Conservation (phyloP, 2,113 vertebrate species). For the Formicarius rufipectus region DNA sequence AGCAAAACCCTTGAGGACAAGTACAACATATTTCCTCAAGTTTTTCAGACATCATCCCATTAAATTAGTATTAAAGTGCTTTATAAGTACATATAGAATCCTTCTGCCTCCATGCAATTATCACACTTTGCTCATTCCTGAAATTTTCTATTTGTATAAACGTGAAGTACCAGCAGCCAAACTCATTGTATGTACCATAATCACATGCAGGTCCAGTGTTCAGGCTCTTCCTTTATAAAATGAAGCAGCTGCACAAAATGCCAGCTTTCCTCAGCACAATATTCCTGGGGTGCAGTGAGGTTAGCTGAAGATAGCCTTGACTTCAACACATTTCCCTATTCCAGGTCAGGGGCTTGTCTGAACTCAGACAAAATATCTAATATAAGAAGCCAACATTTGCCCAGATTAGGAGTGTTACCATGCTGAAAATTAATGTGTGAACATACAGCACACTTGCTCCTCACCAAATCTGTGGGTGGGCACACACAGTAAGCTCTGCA, state of each 20-base stretch:
- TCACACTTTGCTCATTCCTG: background rate
- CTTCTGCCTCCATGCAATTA: background rate
- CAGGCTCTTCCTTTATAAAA: background rate
- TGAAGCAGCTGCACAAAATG: background rate
- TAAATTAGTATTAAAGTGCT: conserved; percentile 57
- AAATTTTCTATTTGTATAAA: background rate
- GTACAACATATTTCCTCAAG: conserved; percentile 38
- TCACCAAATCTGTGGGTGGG: background rate
- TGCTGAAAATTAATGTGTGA: background rate
- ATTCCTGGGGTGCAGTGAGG: background rate
- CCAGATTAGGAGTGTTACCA: background rate
- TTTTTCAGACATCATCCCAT: background rate
- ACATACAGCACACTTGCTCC: background rate
- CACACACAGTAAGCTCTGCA: background rate
- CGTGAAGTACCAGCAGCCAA: background rate
- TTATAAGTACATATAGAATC: conserved; percentile 15
- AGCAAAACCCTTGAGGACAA: conserved; percentile 10
- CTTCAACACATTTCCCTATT: background rate
- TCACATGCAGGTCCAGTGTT: background rate
- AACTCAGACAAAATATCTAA: background rate
- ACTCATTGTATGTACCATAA: background rate
- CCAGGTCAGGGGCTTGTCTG: background rate
- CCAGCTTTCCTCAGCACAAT: background rate
- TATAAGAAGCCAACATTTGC: background rate
- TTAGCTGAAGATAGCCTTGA: background rate